A percentile compares a stretch with the other conserved stretches of the same genome.
Evolutionary conservation across 2,113 vertebrate genomes (phyloP).

Genomic region (Probosciger aterrimus): DNA sequence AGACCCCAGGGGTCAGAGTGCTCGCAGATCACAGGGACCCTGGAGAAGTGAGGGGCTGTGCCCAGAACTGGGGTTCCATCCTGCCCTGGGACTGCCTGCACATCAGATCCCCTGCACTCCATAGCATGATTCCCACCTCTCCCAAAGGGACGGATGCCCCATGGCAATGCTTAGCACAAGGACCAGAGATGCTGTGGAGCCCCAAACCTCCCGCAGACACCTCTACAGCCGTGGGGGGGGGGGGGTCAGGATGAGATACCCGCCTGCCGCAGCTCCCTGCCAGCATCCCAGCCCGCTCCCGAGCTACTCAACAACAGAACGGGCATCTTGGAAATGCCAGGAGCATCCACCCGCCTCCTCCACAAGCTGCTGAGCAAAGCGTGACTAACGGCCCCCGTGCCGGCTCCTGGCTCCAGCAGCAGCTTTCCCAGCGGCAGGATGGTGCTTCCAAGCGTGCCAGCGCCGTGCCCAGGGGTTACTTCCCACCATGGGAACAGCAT

Average conservation of each 20-base stretch:
- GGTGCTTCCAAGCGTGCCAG: background rate
- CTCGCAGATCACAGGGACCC: background rate
- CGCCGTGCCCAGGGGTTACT: background rate
- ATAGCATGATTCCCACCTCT: background rate
- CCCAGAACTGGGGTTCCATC: fast-evolving
- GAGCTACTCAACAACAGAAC: background rate
- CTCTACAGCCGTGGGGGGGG: fast-evolving
- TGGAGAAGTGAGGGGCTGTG: background rate
- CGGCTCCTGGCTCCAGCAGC: background rate
- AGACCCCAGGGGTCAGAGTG: background rate
- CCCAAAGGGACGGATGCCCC: background rate
- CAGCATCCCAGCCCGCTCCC: background rate
- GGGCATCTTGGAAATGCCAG: background rate
- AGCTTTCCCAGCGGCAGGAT: background rate
- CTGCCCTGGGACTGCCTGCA: background rate
- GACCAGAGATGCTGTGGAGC: background rate
- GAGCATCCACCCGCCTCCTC: background rate
- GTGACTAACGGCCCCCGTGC: conserved; percentile 7
- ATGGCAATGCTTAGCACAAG: background rate
- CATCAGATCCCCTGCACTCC: fast-evolving
- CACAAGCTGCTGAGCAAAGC: conserved; percentile 6
- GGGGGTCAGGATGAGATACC: too few species aligned
- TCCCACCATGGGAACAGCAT: fast-evolving
- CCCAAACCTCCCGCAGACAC: background rate
- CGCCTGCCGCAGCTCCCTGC: background rate